Evolutionary conservation across 2,113 vertebrate species (phyloP), one percentile per base, ranked within the genome.

Genomic region (Oreochromis tanganicae): DNA sequence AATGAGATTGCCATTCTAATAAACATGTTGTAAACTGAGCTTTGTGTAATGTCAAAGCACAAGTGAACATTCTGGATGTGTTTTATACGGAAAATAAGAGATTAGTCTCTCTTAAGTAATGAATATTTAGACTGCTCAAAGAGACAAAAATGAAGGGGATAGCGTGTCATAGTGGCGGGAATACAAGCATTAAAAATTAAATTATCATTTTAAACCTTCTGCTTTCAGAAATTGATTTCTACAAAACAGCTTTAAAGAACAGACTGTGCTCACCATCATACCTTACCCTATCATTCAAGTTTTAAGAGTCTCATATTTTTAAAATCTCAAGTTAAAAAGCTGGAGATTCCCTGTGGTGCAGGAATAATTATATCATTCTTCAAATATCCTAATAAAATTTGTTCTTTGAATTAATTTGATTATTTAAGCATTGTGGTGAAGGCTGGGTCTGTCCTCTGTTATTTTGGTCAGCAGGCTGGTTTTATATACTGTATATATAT

Each of bases 361-460:
- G 9, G 50, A 11, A 59, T 24, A 27, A 27, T 57, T 80, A n/a
- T 89, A 78, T 83, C 46, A 88, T 80, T 90, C 84, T 36, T 4
- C 10, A 32, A 14, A 48, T 21, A 61, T 29, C 75, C 78, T 11
- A 11, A 36, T 68, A 38, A 2, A 38, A 66, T 38, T 63, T 32
- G 4, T 13, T 73, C 16, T 48, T 48, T 7, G 41, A 43, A 24
- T 46, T 16, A 54, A n/a, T 78, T 36, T 19, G 4, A n/a, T n/a
- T 73, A n/a, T 4, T 46, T 34, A 54, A 75, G 19, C 3, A 43
- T 24, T 50, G 3, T 97, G 97, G 66, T 99, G 97, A 88, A 99
- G 96, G 90, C 95, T 96, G 29, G 98, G 98, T 4, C 99, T 96
- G 78, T 99, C 98, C 84, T 98, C 97, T 1, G 98, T 98, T 86